Percentiles rank a stretch among this genome's conserved stretches.
Conservation (phyloP, 2,113 vertebrate species). For the Alethe castanea region DNA sequence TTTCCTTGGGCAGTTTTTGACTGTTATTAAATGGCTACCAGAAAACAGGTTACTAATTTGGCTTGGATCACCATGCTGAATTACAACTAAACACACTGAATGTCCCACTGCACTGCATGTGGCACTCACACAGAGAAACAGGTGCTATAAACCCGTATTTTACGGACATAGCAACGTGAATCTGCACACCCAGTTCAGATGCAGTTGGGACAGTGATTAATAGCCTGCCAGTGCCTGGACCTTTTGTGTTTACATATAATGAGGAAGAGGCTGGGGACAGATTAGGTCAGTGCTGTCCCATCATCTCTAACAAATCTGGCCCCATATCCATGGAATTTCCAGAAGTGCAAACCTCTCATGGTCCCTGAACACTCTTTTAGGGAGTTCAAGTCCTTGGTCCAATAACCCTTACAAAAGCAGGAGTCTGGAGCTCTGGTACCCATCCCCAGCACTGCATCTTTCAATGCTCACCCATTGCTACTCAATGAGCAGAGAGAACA, state of each 20-base stretch:
- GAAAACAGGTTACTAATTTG: constrained; percentile 33
- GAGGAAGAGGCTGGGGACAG: neutral
- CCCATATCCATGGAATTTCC: neutral
- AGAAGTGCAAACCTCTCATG: neutral
- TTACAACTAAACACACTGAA: neutral
- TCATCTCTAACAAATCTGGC: neutral
- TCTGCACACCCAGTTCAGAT: neutral
- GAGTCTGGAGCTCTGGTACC: neutral
- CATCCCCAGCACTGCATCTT: neutral
- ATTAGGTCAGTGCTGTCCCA: neutral
- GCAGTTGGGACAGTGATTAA: neutral
- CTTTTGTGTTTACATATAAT: neutral
- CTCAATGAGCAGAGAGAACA: neutral
- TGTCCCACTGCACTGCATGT: neutral
- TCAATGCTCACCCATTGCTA: neutral
- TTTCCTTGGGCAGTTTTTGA: constrained; percentile 45
- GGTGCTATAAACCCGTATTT: neutral
- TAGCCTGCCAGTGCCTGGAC: neutral
- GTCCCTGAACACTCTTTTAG: neutral
- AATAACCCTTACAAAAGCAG: neutral
- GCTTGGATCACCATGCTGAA: neutral
- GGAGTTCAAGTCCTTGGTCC: neutral
- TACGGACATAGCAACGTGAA: accelerated
- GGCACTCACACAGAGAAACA: constrained; percentile 4
- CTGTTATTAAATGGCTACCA: constrained; percentile 19